Percentiles rank a stretch among this genome's conserved stretches.
These are phyloP conservation scores for Alitta virens DNA, from an alignment of 2,888 invertebrate genomes.

Conservation along the genomic window DNA sequence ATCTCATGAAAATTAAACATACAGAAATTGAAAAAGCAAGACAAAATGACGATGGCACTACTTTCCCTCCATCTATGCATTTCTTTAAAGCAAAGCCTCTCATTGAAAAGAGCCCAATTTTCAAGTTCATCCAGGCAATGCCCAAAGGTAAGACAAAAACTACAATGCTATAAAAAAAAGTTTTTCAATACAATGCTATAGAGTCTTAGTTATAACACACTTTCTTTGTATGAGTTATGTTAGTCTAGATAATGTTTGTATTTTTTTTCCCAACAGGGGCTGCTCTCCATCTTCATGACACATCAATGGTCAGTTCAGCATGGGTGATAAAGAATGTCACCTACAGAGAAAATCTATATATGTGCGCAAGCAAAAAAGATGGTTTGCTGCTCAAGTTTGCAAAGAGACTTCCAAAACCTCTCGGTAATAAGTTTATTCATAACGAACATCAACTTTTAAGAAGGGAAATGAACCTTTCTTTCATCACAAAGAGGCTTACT, in stretches of 20 bases:
- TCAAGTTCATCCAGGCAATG: slow-evolving; percentile 37
- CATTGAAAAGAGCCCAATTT: slow-evolving; percentile 35
- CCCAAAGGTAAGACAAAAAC: slow-evolving; percentile 35
- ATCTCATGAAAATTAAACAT: not conserved
- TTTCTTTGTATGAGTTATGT: no score
- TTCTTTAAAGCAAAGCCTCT: slow-evolving; percentile 28
- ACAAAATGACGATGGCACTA: not conserved
- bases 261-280: no score
- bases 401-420: slow-evolving; percentile 24
- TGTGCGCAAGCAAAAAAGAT: slow-evolving; percentile 35
- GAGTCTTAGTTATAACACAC: no score
- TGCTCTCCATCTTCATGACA: slow-evolving; percentile 46
- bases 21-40: not conserved
- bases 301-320: slow-evolving; percentile 35
- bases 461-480: no score
- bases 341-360: slow-evolving; percentile 45
- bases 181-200: no score
- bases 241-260: no score
- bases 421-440: no score
- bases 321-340: slow-evolving; percentile 49
- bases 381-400: slow-evolving; percentile 35
- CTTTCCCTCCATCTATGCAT: slow-evolving; percentile 25
- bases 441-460: no score
- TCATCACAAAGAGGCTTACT: no score
- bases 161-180: no score